A percentile compares a stretch with the other conserved stretches of the same genome.
Evolutionary conservation across 2,888 invertebrate genomes (phyloP).

Genomic region (Sphinx pinastri): DNA sequence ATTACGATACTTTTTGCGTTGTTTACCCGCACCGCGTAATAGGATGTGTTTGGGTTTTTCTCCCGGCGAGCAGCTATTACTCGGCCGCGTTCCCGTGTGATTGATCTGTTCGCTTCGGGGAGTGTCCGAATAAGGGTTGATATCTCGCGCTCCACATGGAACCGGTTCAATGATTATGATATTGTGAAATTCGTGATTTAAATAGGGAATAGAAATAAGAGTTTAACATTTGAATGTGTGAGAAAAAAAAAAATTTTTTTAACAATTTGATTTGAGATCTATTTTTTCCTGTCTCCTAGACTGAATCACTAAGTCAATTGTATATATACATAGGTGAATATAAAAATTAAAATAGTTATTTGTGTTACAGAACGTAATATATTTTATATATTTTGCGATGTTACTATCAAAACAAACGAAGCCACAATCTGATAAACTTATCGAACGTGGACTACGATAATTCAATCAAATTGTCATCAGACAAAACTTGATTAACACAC

Average conservation of each 20-base stretch:
- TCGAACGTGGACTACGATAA: background rate
- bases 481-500: background rate
- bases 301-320: too few species aligned
- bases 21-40: constrained; percentile 67
- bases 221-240: too few species aligned
- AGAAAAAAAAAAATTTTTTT: too few species aligned
- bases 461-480: background rate
- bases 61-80: constrained; percentile 66
- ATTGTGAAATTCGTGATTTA: background rate
- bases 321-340: too few species aligned
- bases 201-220: background rate
- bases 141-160: background rate
- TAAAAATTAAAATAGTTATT: too few species aligned
- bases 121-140: background rate
- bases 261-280: too few species aligned
- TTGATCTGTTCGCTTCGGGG: constrained; percentile 58
- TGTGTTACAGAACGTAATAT: too few species aligned
- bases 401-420: background rate
- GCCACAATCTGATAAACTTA: constrained; percentile 6
- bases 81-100: constrained; percentile 71
- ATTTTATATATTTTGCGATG: background rate
- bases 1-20: constrained; percentile 73
- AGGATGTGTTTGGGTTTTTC: constrained; percentile 56
- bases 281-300: too few species aligned
- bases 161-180: background rate